phyloP scores from a whole-genome alignment of 2,113 vertebrate genomes.

The Anhinga rufa region DNA sequence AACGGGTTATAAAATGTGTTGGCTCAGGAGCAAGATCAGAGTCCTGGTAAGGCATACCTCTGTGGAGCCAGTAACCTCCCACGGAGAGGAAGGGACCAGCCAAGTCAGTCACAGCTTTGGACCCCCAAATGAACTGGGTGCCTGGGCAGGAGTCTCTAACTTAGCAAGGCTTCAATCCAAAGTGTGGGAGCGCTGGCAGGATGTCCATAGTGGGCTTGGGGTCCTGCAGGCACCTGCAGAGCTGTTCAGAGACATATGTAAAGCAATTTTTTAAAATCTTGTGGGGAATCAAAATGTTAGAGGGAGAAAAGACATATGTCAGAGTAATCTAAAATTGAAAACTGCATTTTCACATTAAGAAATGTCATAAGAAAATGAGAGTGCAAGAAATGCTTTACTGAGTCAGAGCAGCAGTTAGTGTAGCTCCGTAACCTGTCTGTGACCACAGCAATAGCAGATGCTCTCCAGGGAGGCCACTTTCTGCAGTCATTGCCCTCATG shows the following conservation, averaged over 20 bases:
- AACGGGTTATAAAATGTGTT: not conserved
- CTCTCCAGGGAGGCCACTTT: not conserved
- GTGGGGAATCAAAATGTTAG: not conserved
- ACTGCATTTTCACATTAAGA: not conserved
- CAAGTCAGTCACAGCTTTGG: not conserved
- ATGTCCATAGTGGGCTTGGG: rapidly evolving
- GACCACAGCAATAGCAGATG: not conserved
- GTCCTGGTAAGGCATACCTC: not conserved
- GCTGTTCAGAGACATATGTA: not conserved
- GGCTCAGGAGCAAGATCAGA: not conserved
- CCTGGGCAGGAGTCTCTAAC: not conserved
- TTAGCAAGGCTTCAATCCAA: not conserved
- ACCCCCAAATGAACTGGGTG: not conserved
- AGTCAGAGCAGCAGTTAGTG: not conserved
- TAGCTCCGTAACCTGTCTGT: not conserved
- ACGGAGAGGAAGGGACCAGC: not conserved
- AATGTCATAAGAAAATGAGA: rapidly evolving
- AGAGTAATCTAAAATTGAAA: not conserved
- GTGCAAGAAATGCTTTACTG: not conserved
- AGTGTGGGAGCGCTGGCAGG: not conserved
- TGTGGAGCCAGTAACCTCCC: not conserved
- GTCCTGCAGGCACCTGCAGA: not conserved
- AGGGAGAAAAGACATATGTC: not conserved
- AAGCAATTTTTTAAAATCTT: not conserved
- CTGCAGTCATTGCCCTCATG: rapidly evolving